Evolutionary conservation across 1,140 invertebrate genomes (phyloP).

Genomic region (Pseudomyrmex cubaensis): DNA sequence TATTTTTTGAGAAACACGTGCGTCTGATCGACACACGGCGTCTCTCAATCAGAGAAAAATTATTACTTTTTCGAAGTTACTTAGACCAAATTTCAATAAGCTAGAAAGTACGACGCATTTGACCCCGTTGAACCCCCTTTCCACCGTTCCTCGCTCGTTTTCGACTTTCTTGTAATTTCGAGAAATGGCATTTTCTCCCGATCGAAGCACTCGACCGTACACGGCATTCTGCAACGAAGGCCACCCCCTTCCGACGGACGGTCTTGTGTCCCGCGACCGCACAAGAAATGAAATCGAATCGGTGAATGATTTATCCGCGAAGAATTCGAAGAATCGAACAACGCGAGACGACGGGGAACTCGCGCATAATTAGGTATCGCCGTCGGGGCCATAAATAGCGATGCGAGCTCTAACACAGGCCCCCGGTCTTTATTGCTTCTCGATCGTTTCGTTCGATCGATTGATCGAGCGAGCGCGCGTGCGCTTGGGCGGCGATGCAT

Average conservation of each 20-base stretch:
- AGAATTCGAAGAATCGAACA: slow-evolving; percentile 42
- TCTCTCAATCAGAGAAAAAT: not conserved
- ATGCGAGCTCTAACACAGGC: not conserved
- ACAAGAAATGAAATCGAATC: slow-evolving; percentile 1
- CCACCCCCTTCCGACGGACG: slow-evolving; percentile 21
- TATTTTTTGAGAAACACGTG: not conserved
- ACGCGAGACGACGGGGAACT: slow-evolving; percentile 21
- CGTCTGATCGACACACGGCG: not conserved
- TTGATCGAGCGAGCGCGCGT: slow-evolving; percentile 16
- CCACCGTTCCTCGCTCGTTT: not conserved
- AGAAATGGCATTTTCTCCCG: not conserved
- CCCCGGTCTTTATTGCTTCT: slow-evolving; percentile 47
- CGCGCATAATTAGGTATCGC: slow-evolving; percentile 41
- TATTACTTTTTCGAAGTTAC: slow-evolving; percentile 38
- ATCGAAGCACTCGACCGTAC: not conserved
- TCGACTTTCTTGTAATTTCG: slow-evolving; percentile 36
- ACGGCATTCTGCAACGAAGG: not conserved
- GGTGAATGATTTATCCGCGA: slow-evolving; percentile 35
- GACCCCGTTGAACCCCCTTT: not conserved
- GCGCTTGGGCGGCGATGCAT: no score
- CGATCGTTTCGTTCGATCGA: slow-evolving; percentile 4
- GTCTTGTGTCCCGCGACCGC: not conserved
- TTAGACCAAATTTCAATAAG: slow-evolving; percentile 11
- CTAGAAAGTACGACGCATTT: not conserved
- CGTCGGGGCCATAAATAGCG: slow-evolving; percentile 41